phyloP scores from a whole-genome alignment of 2,797 vertebrate genomes.

The Orestias chungarensis region DNA sequence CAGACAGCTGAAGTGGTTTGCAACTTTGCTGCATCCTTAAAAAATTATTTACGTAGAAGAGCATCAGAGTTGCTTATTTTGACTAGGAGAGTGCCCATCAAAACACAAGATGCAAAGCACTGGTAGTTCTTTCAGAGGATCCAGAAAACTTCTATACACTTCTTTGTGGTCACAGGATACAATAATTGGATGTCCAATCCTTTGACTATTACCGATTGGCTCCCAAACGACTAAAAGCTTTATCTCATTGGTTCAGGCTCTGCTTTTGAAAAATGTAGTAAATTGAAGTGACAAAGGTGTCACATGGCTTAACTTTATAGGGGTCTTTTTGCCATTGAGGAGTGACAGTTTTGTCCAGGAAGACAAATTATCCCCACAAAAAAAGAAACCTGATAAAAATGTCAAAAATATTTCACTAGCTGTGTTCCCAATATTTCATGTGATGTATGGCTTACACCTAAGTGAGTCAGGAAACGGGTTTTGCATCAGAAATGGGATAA shows the following conservation, averaged over 20 bases:
- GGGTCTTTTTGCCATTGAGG: conserved; percentile 50
- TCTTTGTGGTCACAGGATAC: conserved; percentile 63
- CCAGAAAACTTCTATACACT: conserved; percentile 37
- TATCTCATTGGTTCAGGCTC: conserved; percentile 82
- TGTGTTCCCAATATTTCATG: conserved; percentile 66
- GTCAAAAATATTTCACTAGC: conserved; percentile 66
- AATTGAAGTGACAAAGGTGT: conserved; percentile 77
- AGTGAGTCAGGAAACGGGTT: conserved; percentile 44
- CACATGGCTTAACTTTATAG: conserved; percentile 69
- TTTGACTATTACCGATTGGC: conserved; percentile 73
- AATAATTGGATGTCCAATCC: conserved; percentile 76
- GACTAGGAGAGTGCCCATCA: neutral
- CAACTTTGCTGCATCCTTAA: neutral
- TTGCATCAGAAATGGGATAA: conserved; percentile 49
- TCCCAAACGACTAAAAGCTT: conserved; percentile 70
- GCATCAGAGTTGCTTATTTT: conserved; percentile 7
- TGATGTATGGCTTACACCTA: conserved; percentile 44
- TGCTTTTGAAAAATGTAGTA: conserved; percentile 64
- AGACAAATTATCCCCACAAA: conserved; percentile 68
- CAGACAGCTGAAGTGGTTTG: neutral
- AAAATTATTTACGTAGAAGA: conserved; percentile 7
- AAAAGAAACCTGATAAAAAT: conserved; percentile 69
- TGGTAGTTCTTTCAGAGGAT: conserved; percentile 26
- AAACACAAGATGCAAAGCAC: conserved; percentile 16
- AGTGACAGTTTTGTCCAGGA: conserved; percentile 64